Conservation (phyloP, 2,888 invertebrate species). For the Pecten maximus region DNA sequence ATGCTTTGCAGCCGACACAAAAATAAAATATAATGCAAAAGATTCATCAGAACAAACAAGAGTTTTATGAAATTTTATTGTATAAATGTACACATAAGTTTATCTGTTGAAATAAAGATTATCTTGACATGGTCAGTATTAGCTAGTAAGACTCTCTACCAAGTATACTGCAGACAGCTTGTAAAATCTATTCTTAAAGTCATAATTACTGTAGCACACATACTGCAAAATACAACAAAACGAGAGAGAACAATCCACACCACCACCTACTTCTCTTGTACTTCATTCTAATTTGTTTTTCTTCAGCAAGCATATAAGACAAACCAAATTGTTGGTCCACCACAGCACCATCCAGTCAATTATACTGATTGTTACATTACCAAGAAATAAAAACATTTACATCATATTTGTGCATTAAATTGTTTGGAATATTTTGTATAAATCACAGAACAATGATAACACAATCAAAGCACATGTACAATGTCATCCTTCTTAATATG, state of each 20-base stretch:
- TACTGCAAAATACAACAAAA: background rate
- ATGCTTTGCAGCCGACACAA: no score
- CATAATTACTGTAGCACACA: background rate
- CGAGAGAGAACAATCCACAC: background rate
- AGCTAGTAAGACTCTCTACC: background rate
- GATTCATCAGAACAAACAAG: background rate
- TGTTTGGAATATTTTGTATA: background rate
- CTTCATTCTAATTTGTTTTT: no score
- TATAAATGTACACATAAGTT: constrained; percentile 27
- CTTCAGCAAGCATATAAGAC: background rate
- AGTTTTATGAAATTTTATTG: constrained; percentile 19
- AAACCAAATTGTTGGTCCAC: background rate
- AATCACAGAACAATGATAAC: background rate
- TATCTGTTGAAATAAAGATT: background rate
- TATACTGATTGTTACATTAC: background rate
- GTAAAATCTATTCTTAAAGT: background rate
- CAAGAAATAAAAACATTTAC: background rate
- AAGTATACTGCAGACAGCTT: background rate
- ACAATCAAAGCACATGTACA: background rate
- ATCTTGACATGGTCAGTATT: background rate
- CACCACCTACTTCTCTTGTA: background rate
- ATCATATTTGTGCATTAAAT: background rate
- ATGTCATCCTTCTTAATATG: background rate
- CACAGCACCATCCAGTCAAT: background rate
- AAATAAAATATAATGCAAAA: no score